Evolutionary conservation across 2,888 invertebrate genomes (phyloP), one percentile per base, ranked within the genome.

Genomic region (Pterobdella sp.): DNA sequence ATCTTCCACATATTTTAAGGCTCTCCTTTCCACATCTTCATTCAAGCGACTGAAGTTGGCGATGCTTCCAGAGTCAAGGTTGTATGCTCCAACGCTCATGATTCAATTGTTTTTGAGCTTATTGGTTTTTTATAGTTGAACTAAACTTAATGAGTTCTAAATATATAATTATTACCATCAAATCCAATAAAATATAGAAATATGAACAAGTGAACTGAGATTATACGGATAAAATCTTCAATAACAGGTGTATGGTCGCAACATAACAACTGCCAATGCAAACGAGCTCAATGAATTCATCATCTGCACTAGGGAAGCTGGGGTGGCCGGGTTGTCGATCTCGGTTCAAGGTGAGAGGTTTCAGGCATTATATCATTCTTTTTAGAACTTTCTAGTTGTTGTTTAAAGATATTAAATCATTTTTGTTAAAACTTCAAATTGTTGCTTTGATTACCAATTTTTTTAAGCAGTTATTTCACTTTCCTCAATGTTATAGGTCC

Each of bases 11-110:
- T n/a, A n/a, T n/a, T n/a, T n/a, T n/a, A 22, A 56, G 94, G 94
- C 84, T 94, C 94, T 0, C 97, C 97, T 0, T 98, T 97, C 87
- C 94, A 94, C 85, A 95, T 97, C 81, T 91, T 90, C 77, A 96
- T 97, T 0, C 89, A 90, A 74, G 91, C 91, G 75, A 89, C 91
- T 75, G 96, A 97, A 85, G 92, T 94, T 18, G 96, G 97, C 76
- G 95, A 98, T 82, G 94, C 97, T 52, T 91, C 91, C 85, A 95
- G 95, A 86, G 97, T 98, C 18, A 90, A 90, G 85, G 93, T 95
- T 1, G 87, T 88, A 18, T 96, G 97, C 14, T 84, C 84, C 22
- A 92, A 92, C 0, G 36, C 36, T 26, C 7, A 22, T 4, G 10
- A 7, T 29, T 34, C 3, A 4, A 64, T 64, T 64, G 64, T 10